Conservation (phyloP, 2,797 vertebrate species). For the Peromyscus eremicus region DNA sequence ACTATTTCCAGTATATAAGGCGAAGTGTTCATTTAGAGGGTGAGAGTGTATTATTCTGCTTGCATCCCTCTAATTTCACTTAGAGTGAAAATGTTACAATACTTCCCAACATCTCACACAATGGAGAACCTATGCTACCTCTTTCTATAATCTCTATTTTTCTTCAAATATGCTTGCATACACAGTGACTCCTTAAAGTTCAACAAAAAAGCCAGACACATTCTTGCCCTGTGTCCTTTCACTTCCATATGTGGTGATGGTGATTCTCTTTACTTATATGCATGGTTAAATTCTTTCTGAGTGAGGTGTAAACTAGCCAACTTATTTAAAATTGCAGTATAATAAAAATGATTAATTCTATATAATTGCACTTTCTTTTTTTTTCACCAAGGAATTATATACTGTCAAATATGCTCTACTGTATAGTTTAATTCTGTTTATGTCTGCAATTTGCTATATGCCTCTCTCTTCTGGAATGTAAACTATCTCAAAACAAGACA, state of each 20-base stretch:
- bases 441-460: not conserved
- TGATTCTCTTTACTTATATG: not conserved
- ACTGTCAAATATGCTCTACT: not conserved
- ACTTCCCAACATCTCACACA: not conserved
- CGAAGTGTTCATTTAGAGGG: not conserved
- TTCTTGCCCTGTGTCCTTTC: not conserved
- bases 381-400: not conserved
- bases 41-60: not conserved
- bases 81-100: not conserved
- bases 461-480: not conserved
- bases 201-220: not conserved
- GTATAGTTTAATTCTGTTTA: not conserved
- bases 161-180: not conserved
- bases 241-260: not conserved
- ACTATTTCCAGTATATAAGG: not conserved
- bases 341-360: not conserved
- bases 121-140: not conserved
- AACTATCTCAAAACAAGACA: not conserved
- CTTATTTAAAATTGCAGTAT: not conserved
- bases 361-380: not conserved
- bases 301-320: not conserved
- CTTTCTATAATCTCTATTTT: not conserved
- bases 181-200: not conserved
- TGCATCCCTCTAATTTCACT: not conserved
- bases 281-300: slow-evolving; percentile 2